phyloP scores from a whole-genome alignment of 2,113 vertebrate genomes.

The Irena cyanogastra region DNA sequence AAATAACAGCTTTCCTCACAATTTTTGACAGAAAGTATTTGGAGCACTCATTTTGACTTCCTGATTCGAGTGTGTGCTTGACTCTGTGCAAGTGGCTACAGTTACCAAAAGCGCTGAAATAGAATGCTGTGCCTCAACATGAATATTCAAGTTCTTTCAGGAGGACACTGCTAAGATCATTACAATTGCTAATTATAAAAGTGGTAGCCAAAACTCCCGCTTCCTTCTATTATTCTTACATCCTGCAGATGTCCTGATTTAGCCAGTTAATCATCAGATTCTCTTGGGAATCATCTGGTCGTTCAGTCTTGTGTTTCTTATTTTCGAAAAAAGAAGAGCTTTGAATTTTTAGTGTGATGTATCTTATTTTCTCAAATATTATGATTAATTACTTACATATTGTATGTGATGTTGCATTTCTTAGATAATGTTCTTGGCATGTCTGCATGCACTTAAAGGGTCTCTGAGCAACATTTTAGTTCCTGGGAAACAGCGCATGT shows the following conservation, averaged over 20 bases:
- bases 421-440: background rate
- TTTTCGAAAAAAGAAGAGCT: background rate
- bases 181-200: constrained; percentile 73
- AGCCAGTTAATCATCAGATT: constrained; percentile 57
- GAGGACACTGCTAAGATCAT: constrained; percentile 56
- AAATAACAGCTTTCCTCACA: constrained; percentile 54
- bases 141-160: constrained; percentile 47
- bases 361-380: constrained; percentile 11
- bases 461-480: background rate
- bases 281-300: constrained; percentile 53
- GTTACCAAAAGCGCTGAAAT: constrained; percentile 18
- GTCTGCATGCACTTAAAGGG: background rate
- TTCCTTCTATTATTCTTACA: constrained; percentile 75
- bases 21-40: constrained; percentile 31
- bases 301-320: background rate
- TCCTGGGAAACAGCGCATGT: background rate
- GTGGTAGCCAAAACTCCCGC: constrained; percentile 39
- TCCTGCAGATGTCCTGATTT: constrained; percentile 75
- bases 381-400: constrained; percentile 1
- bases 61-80: constrained; percentile 41
- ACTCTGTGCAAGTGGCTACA: constrained; percentile 24
- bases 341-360: background rate
- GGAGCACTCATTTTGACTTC: constrained; percentile 18
- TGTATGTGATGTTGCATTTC: background rate
- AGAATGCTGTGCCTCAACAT: constrained; percentile 1